Conservation (phyloP, 2,888 invertebrate genomes). For the Beris chalybata region DNA sequence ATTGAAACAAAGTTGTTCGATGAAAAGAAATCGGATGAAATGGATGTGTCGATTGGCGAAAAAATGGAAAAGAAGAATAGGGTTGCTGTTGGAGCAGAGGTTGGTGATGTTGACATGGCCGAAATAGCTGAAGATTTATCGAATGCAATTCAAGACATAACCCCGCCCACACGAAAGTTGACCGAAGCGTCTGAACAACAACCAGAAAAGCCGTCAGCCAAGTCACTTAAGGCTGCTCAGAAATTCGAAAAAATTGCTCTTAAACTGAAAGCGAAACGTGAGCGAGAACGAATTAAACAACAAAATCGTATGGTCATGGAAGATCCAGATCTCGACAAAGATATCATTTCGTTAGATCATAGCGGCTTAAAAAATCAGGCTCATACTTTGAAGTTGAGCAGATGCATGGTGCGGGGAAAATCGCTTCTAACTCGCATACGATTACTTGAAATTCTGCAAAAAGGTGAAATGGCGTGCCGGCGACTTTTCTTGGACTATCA, state of each 20-base stretch:
- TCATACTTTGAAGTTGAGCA: constrained; percentile 85
- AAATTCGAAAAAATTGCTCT: constrained; percentile 21
- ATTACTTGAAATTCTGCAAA: constrained; percentile 75
- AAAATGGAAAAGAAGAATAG: constrained; percentile 42
- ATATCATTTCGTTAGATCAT: constrained; percentile 76
- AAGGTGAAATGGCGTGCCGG: constrained; percentile 79
- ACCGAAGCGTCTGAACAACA: background rate
- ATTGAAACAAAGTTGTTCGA: constrained; percentile 46
- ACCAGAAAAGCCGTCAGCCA: background rate
- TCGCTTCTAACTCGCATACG: constrained; percentile 74
- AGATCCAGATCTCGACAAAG: constrained; percentile 77
- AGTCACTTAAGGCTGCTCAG: constrained; percentile 13
- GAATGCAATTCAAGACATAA: too few species aligned
- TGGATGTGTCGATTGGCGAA: constrained; percentile 53
- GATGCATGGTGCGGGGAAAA: constrained; percentile 91
- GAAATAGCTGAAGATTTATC: background rate
- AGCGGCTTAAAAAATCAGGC: constrained; percentile 85
- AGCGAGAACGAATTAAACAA: constrained; percentile 45
- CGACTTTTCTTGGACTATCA: constrained; percentile 91
- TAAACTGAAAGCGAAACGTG: constrained; percentile 50
- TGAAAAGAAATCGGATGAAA: too few species aligned
- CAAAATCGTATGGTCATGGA: constrained; percentile 54
- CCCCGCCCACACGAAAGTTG: too few species aligned
- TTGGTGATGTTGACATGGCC: background rate
- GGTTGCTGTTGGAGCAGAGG: background rate